These are phyloP conservation scores for Ailurus styani DNA, from an alignment of 2,113 vertebrate species.

Conservation along the genomic window DNA sequence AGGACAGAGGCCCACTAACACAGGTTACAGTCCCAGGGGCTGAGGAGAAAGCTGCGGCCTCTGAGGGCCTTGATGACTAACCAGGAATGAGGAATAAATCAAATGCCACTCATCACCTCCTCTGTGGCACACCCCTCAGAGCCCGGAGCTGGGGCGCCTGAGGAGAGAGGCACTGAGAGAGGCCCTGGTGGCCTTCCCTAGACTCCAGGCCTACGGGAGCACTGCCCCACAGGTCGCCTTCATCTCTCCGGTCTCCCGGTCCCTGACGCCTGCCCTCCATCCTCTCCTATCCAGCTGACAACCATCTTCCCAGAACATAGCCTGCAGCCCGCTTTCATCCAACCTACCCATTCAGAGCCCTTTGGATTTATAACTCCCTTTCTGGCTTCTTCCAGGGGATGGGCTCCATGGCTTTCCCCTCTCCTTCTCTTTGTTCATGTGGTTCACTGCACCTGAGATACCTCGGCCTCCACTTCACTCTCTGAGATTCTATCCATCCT, in stretches of 20 bases:
- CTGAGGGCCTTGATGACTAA: background rate
- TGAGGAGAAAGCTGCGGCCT: background rate
- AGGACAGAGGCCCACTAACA: background rate
- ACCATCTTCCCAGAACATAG: background rate
- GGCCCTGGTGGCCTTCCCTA: background rate
- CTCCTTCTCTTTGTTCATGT: background rate
- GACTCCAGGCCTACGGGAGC: background rate
- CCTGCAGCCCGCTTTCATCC: background rate
- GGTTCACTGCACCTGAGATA: background rate
- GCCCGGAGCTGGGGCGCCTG: background rate
- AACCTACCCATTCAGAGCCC: background rate
- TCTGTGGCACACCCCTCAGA: background rate
- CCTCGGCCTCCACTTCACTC: background rate
- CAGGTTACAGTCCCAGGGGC: constrained; percentile 23
- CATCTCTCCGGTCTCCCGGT: background rate
- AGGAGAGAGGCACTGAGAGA: background rate
- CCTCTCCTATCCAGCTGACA: background rate
- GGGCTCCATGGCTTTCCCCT: background rate
- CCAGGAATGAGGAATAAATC: constrained; percentile 24
- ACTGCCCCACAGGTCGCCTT: background rate
- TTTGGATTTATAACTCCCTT: background rate
- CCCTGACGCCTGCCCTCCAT: background rate
- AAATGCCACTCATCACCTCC: constrained; percentile 20
- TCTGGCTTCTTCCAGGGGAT: background rate
- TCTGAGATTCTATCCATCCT: background rate